Percentiles rank a stretch among this genome's conserved stretches.
Conservation (phyloP, 2,888 invertebrate species). For the Tiliacea aurago region DNA sequence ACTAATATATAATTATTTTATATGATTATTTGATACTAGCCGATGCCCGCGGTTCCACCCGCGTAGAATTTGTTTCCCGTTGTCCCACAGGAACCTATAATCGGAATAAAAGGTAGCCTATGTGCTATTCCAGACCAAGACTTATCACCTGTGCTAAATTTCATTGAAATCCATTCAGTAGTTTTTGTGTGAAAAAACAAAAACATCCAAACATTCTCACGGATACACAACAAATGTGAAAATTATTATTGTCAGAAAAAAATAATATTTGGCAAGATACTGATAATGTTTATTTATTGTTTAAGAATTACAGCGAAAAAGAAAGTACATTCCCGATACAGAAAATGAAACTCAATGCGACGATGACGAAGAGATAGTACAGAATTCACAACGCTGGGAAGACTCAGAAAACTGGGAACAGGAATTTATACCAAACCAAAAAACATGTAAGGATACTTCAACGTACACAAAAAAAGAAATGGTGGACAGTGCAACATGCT, state of each 20-base stretch:
- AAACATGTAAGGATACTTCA: conserved; percentile 43
- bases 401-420: conserved; percentile 51
- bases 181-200: conserved; percentile 37
- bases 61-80: conserved; percentile 38
- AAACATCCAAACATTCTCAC: conserved; percentile 33
- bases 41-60: conserved; percentile 27
- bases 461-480: conserved; percentile 47
- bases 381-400: conserved; percentile 53
- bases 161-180: conserved; percentile 35
- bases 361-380: conserved; percentile 51
- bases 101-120: conserved; percentile 38
- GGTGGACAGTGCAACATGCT: conserved; percentile 51
- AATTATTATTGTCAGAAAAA: conserved; percentile 41
- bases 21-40: conserved; percentile 41
- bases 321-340: conserved; percentile 58
- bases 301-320: conserved; percentile 57
- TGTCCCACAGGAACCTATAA: conserved; percentile 37
- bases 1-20: conserved; percentile 36
- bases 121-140: conserved; percentile 38
- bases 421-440: conserved; percentile 42
- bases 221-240: conserved; percentile 45
- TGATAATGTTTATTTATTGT: conserved; percentile 50
- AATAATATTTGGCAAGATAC: conserved; percentile 40
- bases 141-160: conserved; percentile 42
- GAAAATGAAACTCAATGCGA: conserved; percentile 59